Conservation (phyloP, 2,113 vertebrate species). For the Meriones unguiculatus region DNA sequence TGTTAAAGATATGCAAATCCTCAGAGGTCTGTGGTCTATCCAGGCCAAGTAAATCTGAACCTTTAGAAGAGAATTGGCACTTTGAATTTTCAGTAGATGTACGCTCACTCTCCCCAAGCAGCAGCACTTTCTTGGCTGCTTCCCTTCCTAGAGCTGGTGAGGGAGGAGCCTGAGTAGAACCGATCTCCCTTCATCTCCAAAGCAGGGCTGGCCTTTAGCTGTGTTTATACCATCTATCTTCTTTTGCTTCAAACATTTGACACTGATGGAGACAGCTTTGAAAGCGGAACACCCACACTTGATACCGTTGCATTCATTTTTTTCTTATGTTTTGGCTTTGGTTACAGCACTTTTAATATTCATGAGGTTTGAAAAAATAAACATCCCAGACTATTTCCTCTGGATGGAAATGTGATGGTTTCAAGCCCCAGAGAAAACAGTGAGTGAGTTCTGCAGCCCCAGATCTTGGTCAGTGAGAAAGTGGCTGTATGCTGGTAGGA, state of each 20-base stretch:
- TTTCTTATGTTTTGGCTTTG: slow-evolving; percentile 70
- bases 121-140: not conserved
- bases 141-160: not conserved
- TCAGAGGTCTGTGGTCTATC: slow-evolving; percentile 74
- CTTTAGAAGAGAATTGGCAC: slow-evolving; percentile 10
- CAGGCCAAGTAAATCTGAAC: slow-evolving; percentile 75
- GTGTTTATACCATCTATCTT: slow-evolving; percentile 16
- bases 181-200: slow-evolving; percentile 31
- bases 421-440: slow-evolving; percentile 67
- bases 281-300: slow-evolving; percentile 68
- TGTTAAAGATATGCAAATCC: slow-evolving; percentile 83
- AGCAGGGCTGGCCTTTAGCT: slow-evolving; percentile 38
- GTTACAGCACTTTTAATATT: slow-evolving; percentile 73
- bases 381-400: slow-evolving; percentile 77
- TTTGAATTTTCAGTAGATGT: slow-evolving; percentile 63
- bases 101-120: not conserved
- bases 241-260: slow-evolving; percentile 30
- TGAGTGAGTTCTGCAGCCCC: slow-evolving; percentile 63
- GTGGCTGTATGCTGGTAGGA: slow-evolving; percentile 36
- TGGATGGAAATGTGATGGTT: slow-evolving; percentile 68
- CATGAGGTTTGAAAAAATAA: slow-evolving; percentile 72
- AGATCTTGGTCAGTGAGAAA: slow-evolving; percentile 66
- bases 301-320: slow-evolving; percentile 43
- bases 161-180: slow-evolving; percentile 23
- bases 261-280: slow-evolving; percentile 44